Evolutionary conservation across 1,140 invertebrate species (phyloP).

Genomic region (Tribolium madens): DNA sequence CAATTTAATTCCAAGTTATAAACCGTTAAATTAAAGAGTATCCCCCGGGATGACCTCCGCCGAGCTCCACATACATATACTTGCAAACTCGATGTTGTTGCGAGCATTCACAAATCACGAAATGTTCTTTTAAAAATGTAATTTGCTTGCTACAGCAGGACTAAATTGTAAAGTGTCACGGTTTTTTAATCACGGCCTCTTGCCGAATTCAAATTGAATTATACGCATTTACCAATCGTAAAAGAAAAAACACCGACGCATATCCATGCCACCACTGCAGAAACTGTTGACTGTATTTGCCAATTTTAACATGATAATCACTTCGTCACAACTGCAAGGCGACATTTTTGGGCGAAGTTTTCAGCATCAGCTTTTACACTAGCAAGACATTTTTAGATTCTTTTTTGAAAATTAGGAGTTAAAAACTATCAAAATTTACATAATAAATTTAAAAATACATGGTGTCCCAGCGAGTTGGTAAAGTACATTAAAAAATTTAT

Average conservation of each 20-base stretch:
- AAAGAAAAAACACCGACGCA: slow-evolving; percentile 18
- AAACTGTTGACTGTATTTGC: slow-evolving; percentile 3
- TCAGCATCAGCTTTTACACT: too few species aligned
- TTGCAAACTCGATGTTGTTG: slow-evolving; percentile 38
- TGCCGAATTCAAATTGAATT: slow-evolving; percentile 36
- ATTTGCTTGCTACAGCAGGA: slow-evolving; percentile 15
- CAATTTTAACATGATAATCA: slow-evolving; percentile 21
- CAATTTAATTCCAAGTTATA: slow-evolving; percentile 61
- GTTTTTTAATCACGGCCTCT: slow-evolving; percentile 18
- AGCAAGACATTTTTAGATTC: too few species aligned
- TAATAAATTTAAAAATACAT: too few species aligned
- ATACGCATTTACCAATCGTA: slow-evolving; percentile 26
- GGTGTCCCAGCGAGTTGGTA: too few species aligned
- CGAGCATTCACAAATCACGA: slow-evolving; percentile 42
- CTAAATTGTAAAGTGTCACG: slow-evolving; percentile 31
- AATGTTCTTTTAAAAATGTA: slow-evolving; percentile 45
- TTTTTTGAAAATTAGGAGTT: too few species aligned
- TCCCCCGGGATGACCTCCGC: slow-evolving; percentile 50
- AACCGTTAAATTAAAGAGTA: slow-evolving; percentile 59
- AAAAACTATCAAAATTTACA: too few species aligned
- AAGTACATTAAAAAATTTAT: too few species aligned
- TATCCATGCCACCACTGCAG: neutral
- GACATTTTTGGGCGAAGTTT: too few species aligned
- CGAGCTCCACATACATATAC: slow-evolving; percentile 19
- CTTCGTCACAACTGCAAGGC: neutral